phyloP scores from a whole-genome alignment of 2,888 invertebrate species.

The Pachliopta kotzebuea region DNA sequence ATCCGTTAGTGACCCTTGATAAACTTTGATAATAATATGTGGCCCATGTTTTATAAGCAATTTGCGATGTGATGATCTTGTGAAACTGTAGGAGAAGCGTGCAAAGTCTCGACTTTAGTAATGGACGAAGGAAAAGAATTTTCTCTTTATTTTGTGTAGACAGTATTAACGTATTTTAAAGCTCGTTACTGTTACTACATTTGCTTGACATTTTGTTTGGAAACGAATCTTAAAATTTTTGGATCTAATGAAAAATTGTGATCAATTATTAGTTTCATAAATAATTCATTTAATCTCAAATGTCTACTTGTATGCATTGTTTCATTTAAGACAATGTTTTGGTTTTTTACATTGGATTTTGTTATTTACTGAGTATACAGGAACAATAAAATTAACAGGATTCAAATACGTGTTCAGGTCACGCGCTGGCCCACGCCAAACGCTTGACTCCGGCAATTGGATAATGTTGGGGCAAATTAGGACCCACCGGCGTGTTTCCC shows the following conservation, averaged over 20 bases:
- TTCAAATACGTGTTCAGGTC: conserved; percentile 61
- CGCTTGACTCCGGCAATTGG: conserved; percentile 71
- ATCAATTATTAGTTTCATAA: too few species aligned
- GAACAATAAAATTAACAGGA: conserved; percentile 29
- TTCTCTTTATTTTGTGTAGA: too few species aligned
- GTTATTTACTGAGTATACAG: background rate
- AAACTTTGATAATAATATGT: conserved; percentile 55
- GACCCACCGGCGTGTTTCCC: conserved; percentile 71
- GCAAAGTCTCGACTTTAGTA: conserved; percentile 27
- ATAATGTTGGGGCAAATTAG: conserved; percentile 62
- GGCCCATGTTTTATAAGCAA: conserved; percentile 53
- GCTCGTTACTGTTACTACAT: too few species aligned
- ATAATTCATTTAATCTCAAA: too few species aligned
- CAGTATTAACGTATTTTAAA: too few species aligned
- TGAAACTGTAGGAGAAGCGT: conserved; percentile 40
- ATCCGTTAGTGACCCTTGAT: conserved; percentile 65
- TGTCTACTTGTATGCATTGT: too few species aligned
- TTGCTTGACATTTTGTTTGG: too few species aligned
- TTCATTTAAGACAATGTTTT: background rate
- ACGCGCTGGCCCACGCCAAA: conserved; percentile 77
- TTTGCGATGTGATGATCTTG: conserved; percentile 51
- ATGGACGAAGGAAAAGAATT: background rate
- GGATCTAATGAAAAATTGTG: too few species aligned
- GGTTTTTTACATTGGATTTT: background rate
- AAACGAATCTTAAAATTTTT: too few species aligned